A percentile compares a stretch with the other conserved stretches of the same genome.
Evolutionary conservation across 2,888 invertebrate species (phyloP).

Genomic region (Tetheella fluctuosa): DNA sequence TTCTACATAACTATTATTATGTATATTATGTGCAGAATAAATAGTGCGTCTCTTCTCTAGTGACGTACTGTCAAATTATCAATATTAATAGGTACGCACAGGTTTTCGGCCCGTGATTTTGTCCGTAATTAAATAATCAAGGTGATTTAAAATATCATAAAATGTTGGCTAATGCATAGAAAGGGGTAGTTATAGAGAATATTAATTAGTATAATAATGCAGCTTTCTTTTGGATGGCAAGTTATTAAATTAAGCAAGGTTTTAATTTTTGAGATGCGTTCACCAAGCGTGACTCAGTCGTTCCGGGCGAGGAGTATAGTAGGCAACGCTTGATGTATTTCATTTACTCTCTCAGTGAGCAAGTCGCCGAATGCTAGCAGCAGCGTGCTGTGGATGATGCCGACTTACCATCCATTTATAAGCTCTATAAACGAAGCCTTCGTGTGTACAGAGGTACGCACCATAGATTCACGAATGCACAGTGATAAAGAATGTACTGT

Average conservation of each 20-base stretch:
- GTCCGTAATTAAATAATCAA: no score
- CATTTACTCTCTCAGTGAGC: slow-evolving; percentile 36
- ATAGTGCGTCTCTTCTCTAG: no score
- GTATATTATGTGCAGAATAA: no score
- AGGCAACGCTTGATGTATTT: slow-evolving; percentile 25
- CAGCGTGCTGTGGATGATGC: slow-evolving; percentile 37
- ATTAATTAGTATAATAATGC: neutral
- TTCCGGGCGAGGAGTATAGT: slow-evolving; percentile 34
- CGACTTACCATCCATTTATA: slow-evolving; percentile 55
- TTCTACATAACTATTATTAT: slow-evolving; percentile 27
- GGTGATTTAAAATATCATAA: neutral
- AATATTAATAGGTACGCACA: no score
- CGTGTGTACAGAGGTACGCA: slow-evolving; percentile 36
- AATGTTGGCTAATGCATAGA: neutral
- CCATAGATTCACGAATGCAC: slow-evolving; percentile 9
- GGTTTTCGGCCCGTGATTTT: no score
- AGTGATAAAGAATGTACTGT: neutral
- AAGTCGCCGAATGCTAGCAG: slow-evolving; percentile 50
- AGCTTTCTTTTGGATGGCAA: neutral
- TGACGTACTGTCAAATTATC: no score
- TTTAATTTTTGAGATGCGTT: slow-evolving; percentile 24
- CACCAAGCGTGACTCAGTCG: slow-evolving; percentile 39
- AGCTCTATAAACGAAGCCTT: slow-evolving; percentile 53
- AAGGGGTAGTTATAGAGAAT: neutral
- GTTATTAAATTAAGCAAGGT: neutral